Percentiles rank a stretch among this genome's conserved stretches.
Evolutionary conservation across 2,113 vertebrate genomes (phyloP).

Genomic region (Strix aluco): DNA sequence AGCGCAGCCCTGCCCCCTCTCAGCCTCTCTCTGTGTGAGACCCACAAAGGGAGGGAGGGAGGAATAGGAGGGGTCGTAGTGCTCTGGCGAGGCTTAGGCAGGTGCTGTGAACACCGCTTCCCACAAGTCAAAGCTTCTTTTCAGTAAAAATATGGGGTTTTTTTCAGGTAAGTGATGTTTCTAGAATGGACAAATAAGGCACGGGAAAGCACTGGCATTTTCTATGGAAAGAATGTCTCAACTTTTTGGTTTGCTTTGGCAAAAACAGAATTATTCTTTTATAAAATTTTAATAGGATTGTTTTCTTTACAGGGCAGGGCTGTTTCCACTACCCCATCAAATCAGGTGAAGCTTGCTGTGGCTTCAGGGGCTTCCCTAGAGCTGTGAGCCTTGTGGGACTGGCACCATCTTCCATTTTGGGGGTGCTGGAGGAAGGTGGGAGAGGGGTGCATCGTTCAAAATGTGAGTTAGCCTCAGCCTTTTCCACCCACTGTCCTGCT

Average conservation of each 20-base stretch:
- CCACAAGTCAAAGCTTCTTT: neutral
- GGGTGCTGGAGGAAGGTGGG: neutral
- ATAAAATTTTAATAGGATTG: neutral
- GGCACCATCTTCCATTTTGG: neutral
- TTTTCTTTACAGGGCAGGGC: neutral
- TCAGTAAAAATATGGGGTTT: neutral
- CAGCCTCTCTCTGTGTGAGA: neutral
- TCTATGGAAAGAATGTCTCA: neutral
- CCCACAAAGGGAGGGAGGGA: too few species aligned
- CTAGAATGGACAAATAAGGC: neutral
- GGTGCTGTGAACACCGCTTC: neutral
- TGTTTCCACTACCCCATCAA: neutral
- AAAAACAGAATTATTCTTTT: neutral
- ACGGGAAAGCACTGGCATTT: neutral
- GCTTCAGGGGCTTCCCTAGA: neutral
- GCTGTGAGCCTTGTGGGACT: neutral
- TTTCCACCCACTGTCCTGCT: neutral
- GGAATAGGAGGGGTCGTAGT: accelerated
- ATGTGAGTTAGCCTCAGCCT: neutral
- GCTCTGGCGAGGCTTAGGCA: neutral
- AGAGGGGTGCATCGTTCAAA: neutral
- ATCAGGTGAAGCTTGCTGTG: neutral
- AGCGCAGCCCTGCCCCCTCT: neutral
- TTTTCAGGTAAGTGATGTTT: neutral
- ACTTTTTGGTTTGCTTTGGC: neutral